Evolutionary conservation across 2,888 invertebrate genomes (phyloP), one percentile per base, ranked within the genome.

Genomic region (Acanthosoma haemorrhoidale): DNA sequence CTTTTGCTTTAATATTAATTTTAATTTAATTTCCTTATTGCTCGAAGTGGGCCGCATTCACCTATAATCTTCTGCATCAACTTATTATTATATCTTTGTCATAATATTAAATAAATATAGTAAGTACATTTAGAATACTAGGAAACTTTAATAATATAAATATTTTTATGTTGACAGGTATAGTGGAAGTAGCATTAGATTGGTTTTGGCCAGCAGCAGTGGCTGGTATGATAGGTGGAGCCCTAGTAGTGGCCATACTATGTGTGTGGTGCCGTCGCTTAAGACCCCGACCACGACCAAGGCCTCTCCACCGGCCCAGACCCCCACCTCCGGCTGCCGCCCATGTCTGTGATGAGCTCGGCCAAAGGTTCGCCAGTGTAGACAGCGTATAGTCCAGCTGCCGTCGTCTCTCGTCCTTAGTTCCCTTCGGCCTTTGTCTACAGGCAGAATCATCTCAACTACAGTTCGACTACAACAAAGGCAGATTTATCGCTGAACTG

Each of bases 191-290:
- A 76, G 83, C 84, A 78, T 82, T 85, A 79, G 84, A 85, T 81
- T 84, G 83, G 80, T 83, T 83, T 83, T 84, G 83, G 82, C 80
- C 81, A 77, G 83, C 78, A 77, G 81, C 80, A 71, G 81, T 82
- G 74, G 81, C 81, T 71, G 82, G 80, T 73, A 80, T 80, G 71
- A 80, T 82, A 72, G 80, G 83, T 71, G 81, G 81, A 70, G 79
- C 82, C 71, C 77, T 83, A 69, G 76, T 85, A 74, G 80, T 81
- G 34, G 76, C 84, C 67, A 77, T 79, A 13, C 71, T 82, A 70
- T 84, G 84, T 79, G 80, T 86, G 71, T 80, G 85, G 77, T 87
- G 86, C 76, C 86, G 87, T 76, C 76, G 76, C 78, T 79, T 77
- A 77, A 66, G 74, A 51, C 74, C 71, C 63, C 73, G 64, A 32